Evolutionary conservation across 2,888 invertebrate genomes (phyloP), one percentile per base, ranked within the genome.

Genomic region (Chironomus riparius): DNA sequence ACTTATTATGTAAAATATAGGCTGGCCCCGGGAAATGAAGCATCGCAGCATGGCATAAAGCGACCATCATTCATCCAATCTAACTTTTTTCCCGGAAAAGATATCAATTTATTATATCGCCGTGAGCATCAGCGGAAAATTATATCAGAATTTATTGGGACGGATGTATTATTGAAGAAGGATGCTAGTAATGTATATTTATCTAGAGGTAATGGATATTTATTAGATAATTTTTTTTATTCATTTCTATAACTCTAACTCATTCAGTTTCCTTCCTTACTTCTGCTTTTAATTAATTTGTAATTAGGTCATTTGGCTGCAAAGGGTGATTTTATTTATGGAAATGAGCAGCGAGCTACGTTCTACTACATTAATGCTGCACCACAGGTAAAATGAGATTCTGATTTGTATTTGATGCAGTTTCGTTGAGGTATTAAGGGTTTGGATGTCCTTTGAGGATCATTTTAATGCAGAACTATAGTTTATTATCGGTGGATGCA

Each of bases 301-400:
- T 18, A 71, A 24, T 71, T 50, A 21, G 87, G 88, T 18, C 88
- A 87, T 80, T 79, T 87, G 71, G 83, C 85, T 0, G 86, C 88
- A 5, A 86, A 85, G 78, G 82, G 84, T 0, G 87, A 88, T 80
- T 85, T 86, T 78, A 84, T 87, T 71, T 87, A 84, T 79, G 85
- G 82, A 15, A 80, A 82, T 3, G 85, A 87, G 47, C 73, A 73
- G 18, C 18, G 65, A 7, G 65, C 65, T 6, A 65, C 85, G 0
- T 85, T 82, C 79, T 83, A 83, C 77, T 85, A 83, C 77, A 79
- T 85, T 2, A 86, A 86, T 79, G 85, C 81, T 0, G 86, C 86
- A 0, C 88, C 88, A 0, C 70, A 70, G 48, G 70, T 70, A 48
- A 18, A 13, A 13, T 24, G 10, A 65, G 21, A 24, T 21, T 21